Conservation (phyloP, 2,113 vertebrate genomes). For the Calypte anna region DNA sequence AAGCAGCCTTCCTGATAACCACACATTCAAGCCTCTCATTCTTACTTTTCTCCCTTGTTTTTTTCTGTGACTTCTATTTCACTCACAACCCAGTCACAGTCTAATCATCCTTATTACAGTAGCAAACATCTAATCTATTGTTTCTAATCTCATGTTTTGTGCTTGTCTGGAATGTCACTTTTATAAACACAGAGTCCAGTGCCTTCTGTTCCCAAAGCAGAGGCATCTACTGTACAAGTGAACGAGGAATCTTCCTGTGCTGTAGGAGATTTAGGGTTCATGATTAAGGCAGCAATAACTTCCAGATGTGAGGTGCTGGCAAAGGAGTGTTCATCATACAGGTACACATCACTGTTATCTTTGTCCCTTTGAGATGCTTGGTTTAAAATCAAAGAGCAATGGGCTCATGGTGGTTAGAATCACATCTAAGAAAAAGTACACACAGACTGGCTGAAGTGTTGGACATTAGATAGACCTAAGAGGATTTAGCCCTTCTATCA, state of each 20-base stretch:
- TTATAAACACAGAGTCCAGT: not conserved
- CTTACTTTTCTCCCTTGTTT: not conserved
- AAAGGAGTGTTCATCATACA: not conserved
- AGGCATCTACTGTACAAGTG: not conserved
- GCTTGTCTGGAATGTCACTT: not conserved
- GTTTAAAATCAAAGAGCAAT: not conserved
- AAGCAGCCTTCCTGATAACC: slow-evolving; percentile 46
- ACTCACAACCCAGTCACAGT: not conserved
- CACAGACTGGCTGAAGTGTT: not conserved
- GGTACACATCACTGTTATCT: not conserved
- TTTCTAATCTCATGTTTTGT: slow-evolving; percentile 5
- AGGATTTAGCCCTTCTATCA: not conserved
- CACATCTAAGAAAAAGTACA: not conserved
- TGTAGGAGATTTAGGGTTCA: not conserved
- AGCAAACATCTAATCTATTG: slow-evolving; percentile 19
- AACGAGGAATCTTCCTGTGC: not conserved
- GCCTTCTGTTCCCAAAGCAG: not conserved
- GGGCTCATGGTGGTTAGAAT: not conserved
- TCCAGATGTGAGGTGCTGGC: not conserved
- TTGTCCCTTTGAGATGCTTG: not conserved
- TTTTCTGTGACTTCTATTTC: not conserved
- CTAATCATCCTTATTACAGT: not conserved
- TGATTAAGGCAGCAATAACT: not conserved
- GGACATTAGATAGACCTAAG: not conserved
- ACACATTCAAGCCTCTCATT: not conserved